Conservation (phyloP, 35 echinoderm and acorn worm genomes). For the Eucidaris tribuloides region DNA sequence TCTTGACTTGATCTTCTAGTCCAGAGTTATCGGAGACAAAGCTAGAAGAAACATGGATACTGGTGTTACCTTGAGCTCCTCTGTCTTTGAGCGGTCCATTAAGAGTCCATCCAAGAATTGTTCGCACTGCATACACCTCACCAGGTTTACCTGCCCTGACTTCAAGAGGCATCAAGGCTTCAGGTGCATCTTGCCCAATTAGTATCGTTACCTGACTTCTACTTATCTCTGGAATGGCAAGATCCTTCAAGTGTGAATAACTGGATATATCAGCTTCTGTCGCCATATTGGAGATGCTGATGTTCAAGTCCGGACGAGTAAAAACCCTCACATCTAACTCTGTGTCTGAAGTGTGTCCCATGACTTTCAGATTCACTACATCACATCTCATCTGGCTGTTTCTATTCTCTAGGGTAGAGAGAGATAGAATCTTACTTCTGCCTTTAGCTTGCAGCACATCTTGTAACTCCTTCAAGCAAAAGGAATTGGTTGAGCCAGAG, state of each 20-base stretch:
- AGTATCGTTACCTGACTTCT: slow-evolving; percentile 39
- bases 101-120: slow-evolving; percentile 70
- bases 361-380: slow-evolving; percentile 23
- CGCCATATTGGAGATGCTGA: slow-evolving; percentile 32
- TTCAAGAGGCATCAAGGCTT: slow-evolving; percentile 55
- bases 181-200: slow-evolving; percentile 64
- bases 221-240: slow-evolving; percentile 23
- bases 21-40: not conserved
- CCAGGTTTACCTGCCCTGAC: slow-evolving; percentile 20
- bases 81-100: slow-evolving; percentile 59
- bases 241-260: slow-evolving; percentile 29
- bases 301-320: slow-evolving; percentile 22
- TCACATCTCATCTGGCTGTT: not conserved
- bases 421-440: not conserved
- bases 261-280: slow-evolving; percentile 26
- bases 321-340: not conserved
- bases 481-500: slow-evolving; percentile 47
- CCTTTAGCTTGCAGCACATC: not conserved
- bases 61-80: not conserved
- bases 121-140: slow-evolving; percentile 51
- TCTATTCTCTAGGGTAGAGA: slow-evolving; percentile 21
- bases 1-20: slow-evolving; percentile 10
- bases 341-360: not conserved
- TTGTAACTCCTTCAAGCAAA: slow-evolving; percentile 28
- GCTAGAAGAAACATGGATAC: not conserved